Evolutionary conservation across 2,113 vertebrate genomes (phyloP), one percentile per base, ranked within the genome.

Genomic region (Percopsis transmontana): DNA sequence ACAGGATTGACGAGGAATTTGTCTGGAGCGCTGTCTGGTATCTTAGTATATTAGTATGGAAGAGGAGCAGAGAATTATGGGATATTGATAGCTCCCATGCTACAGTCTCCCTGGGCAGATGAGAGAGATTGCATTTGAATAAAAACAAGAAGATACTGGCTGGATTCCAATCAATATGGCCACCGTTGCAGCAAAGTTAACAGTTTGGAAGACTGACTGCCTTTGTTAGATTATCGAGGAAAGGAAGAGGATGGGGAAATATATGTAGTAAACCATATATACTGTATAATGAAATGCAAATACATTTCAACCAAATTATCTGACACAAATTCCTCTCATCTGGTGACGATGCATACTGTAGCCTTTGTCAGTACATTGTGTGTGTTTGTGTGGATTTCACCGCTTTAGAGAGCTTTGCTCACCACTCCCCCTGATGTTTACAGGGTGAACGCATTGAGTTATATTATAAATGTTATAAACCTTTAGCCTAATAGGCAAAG

Each of bases 11-110:
- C 27, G 1, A 10, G 48, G n/a, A 19, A 60, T 59, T 48, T 1
- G 40, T 20, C 5, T n/a, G 1, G 13, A 40, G 63, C 8, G 27
- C 27, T 4, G 23, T 41, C 40, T 70, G 39, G 68, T 65, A 58
- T 69, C 53, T 50, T 77, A 77, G 70, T 27, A 45, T 20, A 76
- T 80, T 68, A 60, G 59, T 68, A 70, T 76, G 68, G 75, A 79
- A 73, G 58, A 68, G 21, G 20, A 66, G 70, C 18, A n/a, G 58
- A 7, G 52, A 64, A 62, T 45, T 55, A 66, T 41, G 18, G 11
- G 4, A 44, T 74, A 85, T 33, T 69, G 70, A 82, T 41, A 39
- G 58, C 33, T 19, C 61, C 55, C 58, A 55, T 45, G 52, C 71
- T 55, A 18, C 66, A 65, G 50, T 63, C 53, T 80, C 71, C 75